A percentile compares a stretch with the other conserved stretches of the same genome.
Conservation (phyloP, 2,113 vertebrate species). For the Cyprinodon variegatus region DNA sequence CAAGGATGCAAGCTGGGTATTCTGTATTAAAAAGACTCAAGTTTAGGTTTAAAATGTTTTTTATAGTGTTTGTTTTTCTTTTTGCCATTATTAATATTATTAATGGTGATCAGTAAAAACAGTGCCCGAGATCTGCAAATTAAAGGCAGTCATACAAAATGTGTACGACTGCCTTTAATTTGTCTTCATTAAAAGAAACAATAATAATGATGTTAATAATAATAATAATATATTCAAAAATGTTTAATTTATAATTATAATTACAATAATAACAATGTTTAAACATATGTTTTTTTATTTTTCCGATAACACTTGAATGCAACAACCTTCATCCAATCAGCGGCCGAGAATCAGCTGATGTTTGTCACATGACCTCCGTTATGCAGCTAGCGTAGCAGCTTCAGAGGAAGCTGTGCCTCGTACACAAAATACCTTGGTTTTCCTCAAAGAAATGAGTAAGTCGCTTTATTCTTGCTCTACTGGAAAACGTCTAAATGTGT, state of each 20-base stretch:
- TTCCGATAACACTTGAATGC: conserved; percentile 16
- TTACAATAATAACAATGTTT: neutral
- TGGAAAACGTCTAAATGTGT: neutral
- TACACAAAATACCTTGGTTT: neutral
- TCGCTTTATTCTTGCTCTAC: neutral
- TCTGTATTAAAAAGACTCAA: neutral
- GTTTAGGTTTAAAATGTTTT: neutral
- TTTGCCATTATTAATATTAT: neutral
- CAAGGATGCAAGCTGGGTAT: neutral
- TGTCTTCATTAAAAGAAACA: no score
- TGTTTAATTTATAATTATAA: no score
- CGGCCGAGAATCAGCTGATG: conserved; percentile 68
- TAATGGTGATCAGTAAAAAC: neutral
- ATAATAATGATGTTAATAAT: no score
- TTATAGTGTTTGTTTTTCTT: neutral
- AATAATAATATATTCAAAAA: no score
- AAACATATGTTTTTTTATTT: neutral
- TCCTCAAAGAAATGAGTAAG: conserved; percentile 52
- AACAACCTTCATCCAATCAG: conserved; percentile 59
- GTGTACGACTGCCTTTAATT: neutral
- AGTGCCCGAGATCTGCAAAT: neutral
- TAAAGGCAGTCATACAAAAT: neutral
- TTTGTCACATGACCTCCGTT: conserved; percentile 75
- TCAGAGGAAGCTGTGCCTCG: neutral
- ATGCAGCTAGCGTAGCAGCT: conserved; percentile 47